Evolutionary conservation across 1,140 invertebrate genomes (phyloP), one percentile per base, ranked within the genome.

Genomic region (Zaprionus ghesquierei): DNA sequence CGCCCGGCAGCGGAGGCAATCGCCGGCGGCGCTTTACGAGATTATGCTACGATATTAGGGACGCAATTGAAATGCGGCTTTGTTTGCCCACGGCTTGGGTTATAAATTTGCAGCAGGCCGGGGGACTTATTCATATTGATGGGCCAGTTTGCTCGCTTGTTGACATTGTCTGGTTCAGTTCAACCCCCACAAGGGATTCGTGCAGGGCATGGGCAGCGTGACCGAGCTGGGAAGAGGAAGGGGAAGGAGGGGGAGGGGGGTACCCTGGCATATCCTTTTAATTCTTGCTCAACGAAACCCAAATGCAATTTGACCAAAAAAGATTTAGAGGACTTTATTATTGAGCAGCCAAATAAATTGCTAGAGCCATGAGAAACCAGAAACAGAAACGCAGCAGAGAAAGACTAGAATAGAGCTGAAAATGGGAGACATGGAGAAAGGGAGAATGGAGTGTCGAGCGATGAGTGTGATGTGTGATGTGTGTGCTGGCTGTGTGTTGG

Each of bases 251-350:
- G 2, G 23, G 56, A 5, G 54, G 41, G 41, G 64, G 46, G 41
- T 9, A 31, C 18, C n/a, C 18, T 20, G 22, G 60, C 55, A 66
- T 78, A 78, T 78, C 75, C 75, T 78, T 78, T 78, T 78, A 75
- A 78, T 78, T 69, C 60, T 62, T 66, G 41, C 76, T 61, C 23
- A 63, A 55, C 63, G 59, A 71, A 75, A 75, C 68, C 69, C 62
- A 79, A 79, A 79, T 79, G 74, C 63, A 76, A 79, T 79, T 79
- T 76, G 69, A 79, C 73, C 77, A 79, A 79, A 76, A 72, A 79
- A 79, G 74, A 78, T 78, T 78, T 72, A 72, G 69, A 72, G 76
- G 69, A 79, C 73, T 79, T 79, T 79, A 76, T 76, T 79, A 79
- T 76, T 79, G 75, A 76, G 77, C 61, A 71, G 49, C 54, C 69